phyloP scores from a whole-genome alignment of 2,797 vertebrate species.

The Peromyscus melanophrys region DNA sequence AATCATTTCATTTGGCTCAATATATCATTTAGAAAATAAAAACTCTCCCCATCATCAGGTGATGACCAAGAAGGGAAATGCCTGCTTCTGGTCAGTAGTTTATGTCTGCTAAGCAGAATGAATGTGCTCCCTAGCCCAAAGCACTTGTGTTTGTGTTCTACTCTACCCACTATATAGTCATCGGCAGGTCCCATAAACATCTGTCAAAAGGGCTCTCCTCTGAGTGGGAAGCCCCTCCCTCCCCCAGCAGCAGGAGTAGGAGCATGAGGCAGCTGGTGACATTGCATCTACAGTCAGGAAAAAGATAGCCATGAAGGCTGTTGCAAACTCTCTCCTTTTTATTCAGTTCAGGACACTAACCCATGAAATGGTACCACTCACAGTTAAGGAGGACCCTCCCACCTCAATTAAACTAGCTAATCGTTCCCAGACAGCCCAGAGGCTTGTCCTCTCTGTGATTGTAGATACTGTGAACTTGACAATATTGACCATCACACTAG shows the following conservation, averaged over 20 bases:
- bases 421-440: background rate
- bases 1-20: constrained; percentile 87
- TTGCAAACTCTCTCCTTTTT: background rate
- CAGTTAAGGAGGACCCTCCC: background rate
- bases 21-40: constrained; percentile 89
- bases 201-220: constrained; percentile 77
- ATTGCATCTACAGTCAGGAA: background rate
- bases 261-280: background rate
- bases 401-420: background rate
- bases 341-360: background rate
- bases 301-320: background rate
- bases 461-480: background rate
- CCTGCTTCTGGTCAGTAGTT: constrained; percentile 58
- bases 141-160: constrained; percentile 80
- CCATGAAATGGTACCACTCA: background rate
- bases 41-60: constrained; percentile 76
- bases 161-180: constrained; percentile 76
- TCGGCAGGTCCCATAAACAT: constrained; percentile 83
- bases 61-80: constrained; percentile 83
- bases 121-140: constrained; percentile 74
- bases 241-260: too few relatives aligned
- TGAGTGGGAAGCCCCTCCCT: constrained; percentile 72
- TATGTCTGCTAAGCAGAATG: constrained; percentile 70
- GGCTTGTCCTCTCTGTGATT: background rate
- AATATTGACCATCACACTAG: too few relatives aligned